Evolutionary conservation across 2,113 vertebrate genomes (phyloP).

Genomic region (Mesembrinibis cayennensis): DNA sequence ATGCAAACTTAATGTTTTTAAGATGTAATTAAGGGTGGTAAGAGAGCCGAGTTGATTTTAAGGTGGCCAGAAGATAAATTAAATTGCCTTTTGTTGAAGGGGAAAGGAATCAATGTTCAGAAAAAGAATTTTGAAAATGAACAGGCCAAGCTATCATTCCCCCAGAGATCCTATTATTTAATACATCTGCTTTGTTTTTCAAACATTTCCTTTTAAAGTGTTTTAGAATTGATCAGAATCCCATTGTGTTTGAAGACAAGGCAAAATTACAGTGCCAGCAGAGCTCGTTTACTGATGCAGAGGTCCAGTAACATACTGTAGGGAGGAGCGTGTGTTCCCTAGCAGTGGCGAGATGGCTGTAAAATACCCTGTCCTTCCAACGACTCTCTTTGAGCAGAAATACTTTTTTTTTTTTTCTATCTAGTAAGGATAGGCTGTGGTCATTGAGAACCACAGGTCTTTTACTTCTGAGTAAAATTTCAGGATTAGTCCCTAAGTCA

Average conservation of each 20-base stretch:
- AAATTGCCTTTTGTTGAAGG: not conserved
- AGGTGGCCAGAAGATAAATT: not conserved
- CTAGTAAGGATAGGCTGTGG: not conserved
- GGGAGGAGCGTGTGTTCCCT: not conserved
- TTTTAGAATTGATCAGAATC: not conserved
- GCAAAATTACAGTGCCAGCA: not conserved
- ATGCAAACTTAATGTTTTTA: not conserved
- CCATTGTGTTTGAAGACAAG: not conserved
- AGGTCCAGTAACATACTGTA: not conserved
- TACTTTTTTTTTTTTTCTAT: not conserved
- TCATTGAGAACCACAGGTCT: not conserved
- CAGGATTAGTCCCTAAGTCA: not conserved
- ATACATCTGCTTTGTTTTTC: not conserved
- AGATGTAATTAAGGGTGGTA: not conserved
- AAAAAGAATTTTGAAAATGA: not conserved
- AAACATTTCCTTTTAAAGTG: not conserved
- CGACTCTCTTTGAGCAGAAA: not conserved
- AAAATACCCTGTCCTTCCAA: not conserved
- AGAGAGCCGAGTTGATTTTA: not conserved
- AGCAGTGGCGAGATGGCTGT: not conserved
- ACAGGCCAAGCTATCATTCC: not conserved
- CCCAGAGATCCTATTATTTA: not conserved
- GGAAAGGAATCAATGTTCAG: not conserved
- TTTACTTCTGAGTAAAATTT: not conserved
- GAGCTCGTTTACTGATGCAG: not conserved